These are phyloP conservation scores for Hymenochirus boettgeri DNA, from an alignment of 2,113 vertebrate genomes.

Conservation along the genomic window DNA sequence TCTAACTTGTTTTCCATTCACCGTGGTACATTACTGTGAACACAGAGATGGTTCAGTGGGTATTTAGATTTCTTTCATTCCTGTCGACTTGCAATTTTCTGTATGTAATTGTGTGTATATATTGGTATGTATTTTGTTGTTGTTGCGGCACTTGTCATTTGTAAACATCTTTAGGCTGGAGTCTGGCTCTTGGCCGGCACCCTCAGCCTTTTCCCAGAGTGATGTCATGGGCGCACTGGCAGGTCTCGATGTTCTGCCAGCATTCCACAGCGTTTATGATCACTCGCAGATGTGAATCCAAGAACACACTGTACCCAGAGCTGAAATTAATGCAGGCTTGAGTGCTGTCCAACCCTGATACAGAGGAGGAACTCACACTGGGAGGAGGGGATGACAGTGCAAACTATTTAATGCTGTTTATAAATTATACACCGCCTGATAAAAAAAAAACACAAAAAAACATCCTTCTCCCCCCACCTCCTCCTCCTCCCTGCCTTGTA, in stretches of 20 bases:
- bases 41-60: too few species aligned
- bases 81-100: neutral
- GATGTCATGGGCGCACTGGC: slow-evolving; percentile 96
- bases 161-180: slow-evolving; percentile 31
- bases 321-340: slow-evolving; percentile 98
- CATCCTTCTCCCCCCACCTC: slow-evolving; percentile 52
- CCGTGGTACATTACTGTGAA: too few species aligned
- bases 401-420: slow-evolving; percentile 79
- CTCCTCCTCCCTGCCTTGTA: slow-evolving; percentile 43
- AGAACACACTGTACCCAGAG: slow-evolving; percentile 99
- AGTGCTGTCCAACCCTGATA: slow-evolving; percentile 87
- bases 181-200: slow-evolving; percentile 62
- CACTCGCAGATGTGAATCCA: slow-evolving; percentile 98
- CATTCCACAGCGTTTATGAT: slow-evolving; percentile 99
- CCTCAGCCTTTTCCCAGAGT: slow-evolving; percentile 83
- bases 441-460: slow-evolving; percentile 69
- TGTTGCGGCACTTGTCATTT: slow-evolving; percentile 8
- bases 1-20: too few species aligned
- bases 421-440: slow-evolving; percentile 84
- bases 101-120: slow-evolving; percentile 12
- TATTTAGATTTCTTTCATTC: too few species aligned
- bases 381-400: slow-evolving; percentile 67
- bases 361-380: slow-evolving; percentile 59
- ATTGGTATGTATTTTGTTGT: slow-evolving; percentile 13
- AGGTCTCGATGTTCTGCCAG: slow-evolving; percentile 99